Conservation (phyloP, 2,797 vertebrate genomes). For the Mionectes olivaceus region DNA sequence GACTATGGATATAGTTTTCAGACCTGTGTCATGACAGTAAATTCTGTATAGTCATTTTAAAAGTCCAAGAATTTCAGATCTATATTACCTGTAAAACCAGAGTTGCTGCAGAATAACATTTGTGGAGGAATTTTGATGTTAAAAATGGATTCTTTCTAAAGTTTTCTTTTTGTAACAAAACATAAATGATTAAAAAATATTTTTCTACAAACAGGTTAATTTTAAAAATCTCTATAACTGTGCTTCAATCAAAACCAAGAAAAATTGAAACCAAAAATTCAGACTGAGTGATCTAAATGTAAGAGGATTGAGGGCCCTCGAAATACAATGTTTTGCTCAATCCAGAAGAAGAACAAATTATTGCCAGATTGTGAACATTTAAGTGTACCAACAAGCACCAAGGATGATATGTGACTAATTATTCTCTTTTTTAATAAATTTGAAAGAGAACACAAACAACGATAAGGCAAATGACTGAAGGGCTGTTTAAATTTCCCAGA, state of each 20-base stretch:
- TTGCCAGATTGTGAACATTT: not conserved
- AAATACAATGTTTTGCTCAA: not conserved
- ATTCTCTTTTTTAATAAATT: not conserved
- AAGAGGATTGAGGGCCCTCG: not conserved
- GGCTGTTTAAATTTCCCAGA: not conserved
- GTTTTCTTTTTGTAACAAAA: not conserved
- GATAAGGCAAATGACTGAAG: not conserved
- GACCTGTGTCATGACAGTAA: not conserved
- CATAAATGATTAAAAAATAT: not conserved
- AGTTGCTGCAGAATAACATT: not conserved
- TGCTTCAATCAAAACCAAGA: not conserved
- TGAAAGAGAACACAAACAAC: not conserved
- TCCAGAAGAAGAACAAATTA: not conserved
- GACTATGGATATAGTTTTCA: not conserved
- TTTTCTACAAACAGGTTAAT: not conserved
- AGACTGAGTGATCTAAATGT: not conserved
- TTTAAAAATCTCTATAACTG: not conserved
- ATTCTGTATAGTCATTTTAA: not conserved
- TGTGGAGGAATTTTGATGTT: not conserved
- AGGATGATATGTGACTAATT: not conserved
- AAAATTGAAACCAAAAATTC: not conserved
- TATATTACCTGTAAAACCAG: not conserved
- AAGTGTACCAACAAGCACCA: not conserved
- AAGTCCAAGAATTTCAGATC: not conserved
- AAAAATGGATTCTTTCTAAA: not conserved